phyloP scores from a whole-genome alignment of 1,140 invertebrate genomes.

The Camponotus vicinus region DNA sequence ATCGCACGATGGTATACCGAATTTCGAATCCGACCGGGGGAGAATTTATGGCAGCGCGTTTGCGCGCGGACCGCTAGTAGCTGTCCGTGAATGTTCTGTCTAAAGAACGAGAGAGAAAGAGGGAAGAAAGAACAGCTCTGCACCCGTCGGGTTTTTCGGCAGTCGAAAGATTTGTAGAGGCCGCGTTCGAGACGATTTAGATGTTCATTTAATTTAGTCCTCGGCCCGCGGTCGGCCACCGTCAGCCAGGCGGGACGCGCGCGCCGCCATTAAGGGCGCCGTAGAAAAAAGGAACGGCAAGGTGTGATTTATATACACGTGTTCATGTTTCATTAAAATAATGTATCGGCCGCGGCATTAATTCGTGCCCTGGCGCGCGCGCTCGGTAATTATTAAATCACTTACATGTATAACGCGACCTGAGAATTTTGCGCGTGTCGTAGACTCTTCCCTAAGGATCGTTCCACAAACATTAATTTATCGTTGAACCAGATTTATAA shows the following conservation, averaged over 20 bases:
- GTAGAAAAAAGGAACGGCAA: slow-evolving; percentile 58
- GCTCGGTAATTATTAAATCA: slow-evolving; percentile 60
- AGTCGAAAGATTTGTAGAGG: slow-evolving; percentile 72
- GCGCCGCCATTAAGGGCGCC: slow-evolving; percentile 70
- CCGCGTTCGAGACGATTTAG: slow-evolving; percentile 71
- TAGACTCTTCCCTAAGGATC: background rate
- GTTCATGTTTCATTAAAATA: slow-evolving; percentile 70
- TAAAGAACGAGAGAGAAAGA: background rate
- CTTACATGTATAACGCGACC: slow-evolving; percentile 27
- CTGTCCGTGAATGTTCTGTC: slow-evolving; percentile 27
- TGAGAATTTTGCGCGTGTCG: slow-evolving; percentile 37
- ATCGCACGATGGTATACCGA: slow-evolving; percentile 64
- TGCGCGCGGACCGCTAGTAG: slow-evolving; percentile 51
- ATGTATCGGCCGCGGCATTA: slow-evolving; percentile 69
- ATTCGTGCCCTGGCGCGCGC: slow-evolving; percentile 62
- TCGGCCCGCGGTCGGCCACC: slow-evolving; percentile 62
- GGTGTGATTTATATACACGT: slow-evolving; percentile 70
- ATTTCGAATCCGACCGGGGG: slow-evolving; percentile 70
- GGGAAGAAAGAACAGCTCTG: slow-evolving; percentile 43
- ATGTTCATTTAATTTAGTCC: slow-evolving; percentile 76
- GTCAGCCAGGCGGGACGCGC: slow-evolving; percentile 53
- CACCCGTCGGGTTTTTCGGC: slow-evolving; percentile 74
- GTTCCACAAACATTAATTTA: slow-evolving; percentile 51
- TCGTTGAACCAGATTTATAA: background rate
- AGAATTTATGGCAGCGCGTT: slow-evolving; percentile 71